Conservation (phyloP, 2,797 vertebrate species). For the Netta rufina region DNA sequence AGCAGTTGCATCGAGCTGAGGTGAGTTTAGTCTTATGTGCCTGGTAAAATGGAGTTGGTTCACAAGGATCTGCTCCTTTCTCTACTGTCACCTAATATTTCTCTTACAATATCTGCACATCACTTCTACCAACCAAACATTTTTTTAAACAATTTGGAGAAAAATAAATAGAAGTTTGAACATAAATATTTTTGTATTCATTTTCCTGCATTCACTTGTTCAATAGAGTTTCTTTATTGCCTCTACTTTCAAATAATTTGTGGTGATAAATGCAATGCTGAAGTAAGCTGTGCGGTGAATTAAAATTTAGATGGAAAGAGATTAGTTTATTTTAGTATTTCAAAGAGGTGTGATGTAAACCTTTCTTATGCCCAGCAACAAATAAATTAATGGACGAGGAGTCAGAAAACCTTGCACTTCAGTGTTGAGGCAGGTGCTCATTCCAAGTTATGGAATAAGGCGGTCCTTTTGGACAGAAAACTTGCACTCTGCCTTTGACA, state of each 20-base stretch:
- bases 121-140: background rate
- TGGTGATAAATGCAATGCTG: background rate
- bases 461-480: background rate
- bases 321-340: slow-evolving; percentile 4
- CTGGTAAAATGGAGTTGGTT: background rate
- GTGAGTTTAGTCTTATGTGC: background rate
- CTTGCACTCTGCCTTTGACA: background rate
- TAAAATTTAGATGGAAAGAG: background rate
- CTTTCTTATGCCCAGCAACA: slow-evolving; percentile 28
- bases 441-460: background rate
- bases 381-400: slow-evolving; percentile 16
- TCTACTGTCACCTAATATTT: background rate
- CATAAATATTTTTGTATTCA: background rate
- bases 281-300: slow-evolving; percentile 7
- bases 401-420: background rate
- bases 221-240: background rate
- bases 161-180: background rate
- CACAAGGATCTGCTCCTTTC: background rate
- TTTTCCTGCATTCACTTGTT: background rate
- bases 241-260: background rate
- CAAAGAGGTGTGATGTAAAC: background rate
- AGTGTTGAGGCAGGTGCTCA: background rate
- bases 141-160: background rate
- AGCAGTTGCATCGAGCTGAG: background rate
- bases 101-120: background rate